phyloP scores from a whole-genome alignment of 1,140 invertebrate genomes.

The honey bee (Apis mellifera) region Amel_HAv3.1 CM009931.2:7337501-7338000 shows the following conservation, averaged over 20 bases:
- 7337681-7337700: too few species aligned
- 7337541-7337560: not conserved
- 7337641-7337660: too few species aligned
- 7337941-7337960: not conserved
- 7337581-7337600: too few species aligned
- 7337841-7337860: not conserved
- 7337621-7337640: too few species aligned
- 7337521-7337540: not conserved
- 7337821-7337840: not conserved
- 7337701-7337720: too few species aligned
- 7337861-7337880: not conserved
- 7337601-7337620: too few species aligned
- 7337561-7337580: too few species aligned
- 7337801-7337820: too few species aligned
- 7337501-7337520: slow-evolving; percentile 13
- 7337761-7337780: not conserved
- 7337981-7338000: not conserved
- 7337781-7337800: not conserved
- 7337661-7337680: too few species aligned
- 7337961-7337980: not conserved
- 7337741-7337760: too few species aligned
- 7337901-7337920: not conserved
- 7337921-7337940: slow-evolving; percentile 3
- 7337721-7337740: too few species aligned
- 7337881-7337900: not conserved